Evolutionary conservation across 2,888 invertebrate species (phyloP).

Genomic region (Trachelus iudaicus): DNA sequence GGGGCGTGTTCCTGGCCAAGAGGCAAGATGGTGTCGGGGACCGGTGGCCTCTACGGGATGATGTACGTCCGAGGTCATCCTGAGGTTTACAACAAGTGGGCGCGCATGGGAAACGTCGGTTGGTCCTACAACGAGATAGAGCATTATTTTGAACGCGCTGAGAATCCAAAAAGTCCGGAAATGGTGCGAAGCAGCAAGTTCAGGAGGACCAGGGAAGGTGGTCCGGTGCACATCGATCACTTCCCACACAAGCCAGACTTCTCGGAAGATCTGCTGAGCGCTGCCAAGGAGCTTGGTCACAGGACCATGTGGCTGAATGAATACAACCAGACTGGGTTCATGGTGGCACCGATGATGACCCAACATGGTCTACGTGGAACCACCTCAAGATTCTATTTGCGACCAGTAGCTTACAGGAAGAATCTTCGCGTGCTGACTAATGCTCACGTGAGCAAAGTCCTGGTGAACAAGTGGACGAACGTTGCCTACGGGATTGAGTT

Average conservation of each 20-base stretch:
- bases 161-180: constrained; percentile 59
- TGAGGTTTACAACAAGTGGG: constrained; percentile 71
- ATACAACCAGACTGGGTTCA: constrained; percentile 59
- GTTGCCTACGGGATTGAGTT: constrained; percentile 72
- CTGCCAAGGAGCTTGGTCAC: constrained; percentile 62
- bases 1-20: constrained; percentile 67
- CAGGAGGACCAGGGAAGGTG: constrained; percentile 28
- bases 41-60: constrained; percentile 73
- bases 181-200: constrained; percentile 40
- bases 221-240: constrained; percentile 57
- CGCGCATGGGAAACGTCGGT: constrained; percentile 67
- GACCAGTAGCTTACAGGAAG: constrained; percentile 55
- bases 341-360: constrained; percentile 64
- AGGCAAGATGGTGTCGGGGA: constrained; percentile 71
- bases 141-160: constrained; percentile 68
- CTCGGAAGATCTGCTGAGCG: constrained; percentile 47
- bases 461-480: constrained; percentile 46
- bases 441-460: constrained; percentile 66
- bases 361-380: constrained; percentile 67
- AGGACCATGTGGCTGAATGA: constrained; percentile 46
- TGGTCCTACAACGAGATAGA: constrained; percentile 70
- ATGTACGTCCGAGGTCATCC: constrained; percentile 72
- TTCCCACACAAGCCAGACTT: constrained; percentile 56
- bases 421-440: constrained; percentile 68
- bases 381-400: constrained; percentile 69